Evolutionary conservation across 1,140 invertebrate species (phyloP), one percentile per base, ranked within the genome.

Genomic region (Cataglyphis hispanica): DNA sequence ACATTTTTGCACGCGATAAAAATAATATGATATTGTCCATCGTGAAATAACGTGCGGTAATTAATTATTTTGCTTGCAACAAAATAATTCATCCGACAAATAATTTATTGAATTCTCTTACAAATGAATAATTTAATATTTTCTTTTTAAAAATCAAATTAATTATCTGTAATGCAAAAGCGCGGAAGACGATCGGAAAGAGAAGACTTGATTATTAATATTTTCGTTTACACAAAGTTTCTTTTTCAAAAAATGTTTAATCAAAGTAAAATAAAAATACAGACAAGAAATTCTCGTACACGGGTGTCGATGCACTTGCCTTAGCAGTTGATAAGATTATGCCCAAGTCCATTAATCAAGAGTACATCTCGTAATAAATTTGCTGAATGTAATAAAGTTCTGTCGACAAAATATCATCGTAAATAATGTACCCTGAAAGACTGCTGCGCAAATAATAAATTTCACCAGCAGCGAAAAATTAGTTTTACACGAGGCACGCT

Each of bases 381-480:
- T 69, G 37, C 34, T 34, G 46, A 80, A 74, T 25, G n/a, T 43
- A 76, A 63, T 74, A 60, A 58, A 74, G 53, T 74, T 63, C 56
- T 19, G 22, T 40, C 22, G 10, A 53, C 43, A 50, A 22, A 27
- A 69, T 70, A 34, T 70, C 34, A 64, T 78, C 40, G 19, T 43
- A 64, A 50, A 50, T 66, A 78, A 78, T 34, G 40, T 34, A 2
- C 27, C 7, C 27, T 50, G 16, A 50, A 50, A 50, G 46, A 50
- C 46, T 19, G 16, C 4, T 50, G 37, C n/a, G 16, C 63, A 50
- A 56, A 69, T 80, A 53, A 80, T 56, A 34, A 16, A 27, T 80
- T 58, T 80, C 40, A 22, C 60, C 37, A 25, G 13, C 16, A 46
- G 46, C 25, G 40, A 13, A 22, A 56, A 80, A 80, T 70, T 80